phyloP scores from a whole-genome alignment of 2,797 vertebrate genomes.

The Sebastes oblongus region DNA sequence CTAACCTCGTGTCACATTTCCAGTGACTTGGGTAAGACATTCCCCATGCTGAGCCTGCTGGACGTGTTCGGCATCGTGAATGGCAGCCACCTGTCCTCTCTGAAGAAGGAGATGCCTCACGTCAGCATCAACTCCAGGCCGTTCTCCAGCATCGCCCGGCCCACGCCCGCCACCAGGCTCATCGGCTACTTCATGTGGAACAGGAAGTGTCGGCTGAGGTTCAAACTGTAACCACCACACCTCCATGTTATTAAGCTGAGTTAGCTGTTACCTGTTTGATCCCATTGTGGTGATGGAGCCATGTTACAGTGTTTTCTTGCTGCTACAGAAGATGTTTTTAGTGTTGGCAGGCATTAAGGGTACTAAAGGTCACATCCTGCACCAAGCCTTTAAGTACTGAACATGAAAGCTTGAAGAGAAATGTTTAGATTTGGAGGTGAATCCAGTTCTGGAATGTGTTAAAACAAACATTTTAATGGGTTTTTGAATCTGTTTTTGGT shows the following conservation, averaged over 20 bases:
- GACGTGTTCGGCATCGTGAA: conserved; percentile 91
- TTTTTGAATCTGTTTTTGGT: conserved; percentile 34
- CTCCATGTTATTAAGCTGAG: neutral
- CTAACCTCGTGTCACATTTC: neutral
- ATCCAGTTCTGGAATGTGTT: conserved; percentile 28
- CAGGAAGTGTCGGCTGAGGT: conserved; percentile 82
- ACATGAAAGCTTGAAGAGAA: neutral
- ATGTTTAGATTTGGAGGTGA: neutral
- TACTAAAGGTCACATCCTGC: neutral
- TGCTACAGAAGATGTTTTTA: conserved; percentile 28
- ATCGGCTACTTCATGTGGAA: conserved; percentile 83
- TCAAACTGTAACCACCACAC: conserved; percentile 32
- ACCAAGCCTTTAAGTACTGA: neutral
- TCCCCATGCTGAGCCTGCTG: conserved; percentile 83
- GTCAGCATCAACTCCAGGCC: conserved; percentile 87
- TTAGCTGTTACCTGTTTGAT: too few relatives aligned
- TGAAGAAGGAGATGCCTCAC: conserved; percentile 84
- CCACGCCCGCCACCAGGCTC: conserved; percentile 68
- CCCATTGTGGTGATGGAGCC: neutral
- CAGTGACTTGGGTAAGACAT: conserved; percentile 85
- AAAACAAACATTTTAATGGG: neutral
- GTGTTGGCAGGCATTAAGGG: neutral
- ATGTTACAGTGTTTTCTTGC: conserved; percentile 21
- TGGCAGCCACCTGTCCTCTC: conserved; percentile 80
- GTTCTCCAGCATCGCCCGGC: conserved; percentile 88